Conservation (phyloP, 1,140 invertebrate species). For the Cyclargus thomasi region DNA sequence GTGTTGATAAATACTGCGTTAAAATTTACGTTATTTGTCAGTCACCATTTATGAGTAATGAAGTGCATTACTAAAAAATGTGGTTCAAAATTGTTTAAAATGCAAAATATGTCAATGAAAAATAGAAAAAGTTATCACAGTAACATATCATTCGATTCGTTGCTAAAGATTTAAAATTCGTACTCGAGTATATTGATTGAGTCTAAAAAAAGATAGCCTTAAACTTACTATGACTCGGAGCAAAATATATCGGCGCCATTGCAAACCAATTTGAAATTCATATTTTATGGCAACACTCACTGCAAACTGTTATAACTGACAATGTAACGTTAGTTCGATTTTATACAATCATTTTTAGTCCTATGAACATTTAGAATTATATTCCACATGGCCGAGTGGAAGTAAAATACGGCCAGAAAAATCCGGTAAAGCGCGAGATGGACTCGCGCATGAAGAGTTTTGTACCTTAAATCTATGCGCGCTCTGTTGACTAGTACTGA, state of each 20-base stretch:
- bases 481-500: no score
- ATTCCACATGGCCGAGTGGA: no score
- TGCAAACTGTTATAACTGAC: background rate
- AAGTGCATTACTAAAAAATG: background rate
- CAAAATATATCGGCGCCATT: background rate
- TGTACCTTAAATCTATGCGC: no score
- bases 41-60: no score
- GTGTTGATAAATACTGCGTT: no score
- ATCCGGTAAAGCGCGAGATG: no score
- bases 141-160: background rate
- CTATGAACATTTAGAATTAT: no score
- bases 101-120: background rate
- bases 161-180: background rate
- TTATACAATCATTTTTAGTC: background rate
- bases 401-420: no score
- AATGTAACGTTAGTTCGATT: background rate
- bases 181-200: background rate
- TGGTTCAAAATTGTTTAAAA: background rate
- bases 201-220: background rate
- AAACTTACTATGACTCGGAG: background rate
- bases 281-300: background rate
- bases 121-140: background rate
- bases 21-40: no score
- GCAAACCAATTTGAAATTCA: conserved; percentile 1
- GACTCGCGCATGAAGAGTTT: no score